These are phyloP conservation scores for Amphimedon queenslandica DNA, from an alignment of 37 sponge, comb jelly and placozoan genomes.

Conservation along the genomic window DNA sequence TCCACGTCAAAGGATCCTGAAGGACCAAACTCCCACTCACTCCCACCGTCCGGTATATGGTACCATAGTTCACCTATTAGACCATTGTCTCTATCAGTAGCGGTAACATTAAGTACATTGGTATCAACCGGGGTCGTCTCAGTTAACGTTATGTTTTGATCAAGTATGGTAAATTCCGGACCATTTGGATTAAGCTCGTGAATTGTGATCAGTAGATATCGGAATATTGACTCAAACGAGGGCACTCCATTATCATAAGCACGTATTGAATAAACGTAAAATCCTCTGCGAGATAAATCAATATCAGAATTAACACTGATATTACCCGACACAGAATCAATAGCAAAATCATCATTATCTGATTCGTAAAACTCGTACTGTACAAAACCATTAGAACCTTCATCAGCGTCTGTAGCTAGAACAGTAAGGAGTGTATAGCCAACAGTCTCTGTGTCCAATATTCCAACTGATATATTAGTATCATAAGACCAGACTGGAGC, in stretches of 20 bases:
- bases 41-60: constrained; percentile 34
- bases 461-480: constrained; percentile 3
- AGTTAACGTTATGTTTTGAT: constrained; percentile 35
- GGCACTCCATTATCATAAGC: constrained; percentile 31
- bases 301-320: constrained; percentile 7
- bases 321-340: constrained; percentile 28
- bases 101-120: constrained; percentile 30
- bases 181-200: constrained; percentile 43
- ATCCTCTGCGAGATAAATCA: constrained; percentile 14
- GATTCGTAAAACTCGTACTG: constrained; percentile 22
- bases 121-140: constrained; percentile 20
- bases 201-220: constrained; percentile 32
- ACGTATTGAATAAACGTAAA: constrained; percentile 28
- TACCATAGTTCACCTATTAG: constrained; percentile 49
- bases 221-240: not conserved
- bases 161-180: constrained; percentile 29
- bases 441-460: constrained; percentile 29
- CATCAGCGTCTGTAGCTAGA: constrained; percentile 36
- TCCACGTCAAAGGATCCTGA: constrained; percentile 64
- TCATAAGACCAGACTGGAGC: constrained; percentile 29
- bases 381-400: constrained; percentile 42
- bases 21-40: constrained; percentile 31
- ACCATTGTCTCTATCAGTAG: constrained; percentile 45
- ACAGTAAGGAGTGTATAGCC: constrained; percentile 10
- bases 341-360: constrained; percentile 8